Base-by-base conservation (phyloP, 2,888 invertebrate species). In the Cerastoderma edule region DNA sequence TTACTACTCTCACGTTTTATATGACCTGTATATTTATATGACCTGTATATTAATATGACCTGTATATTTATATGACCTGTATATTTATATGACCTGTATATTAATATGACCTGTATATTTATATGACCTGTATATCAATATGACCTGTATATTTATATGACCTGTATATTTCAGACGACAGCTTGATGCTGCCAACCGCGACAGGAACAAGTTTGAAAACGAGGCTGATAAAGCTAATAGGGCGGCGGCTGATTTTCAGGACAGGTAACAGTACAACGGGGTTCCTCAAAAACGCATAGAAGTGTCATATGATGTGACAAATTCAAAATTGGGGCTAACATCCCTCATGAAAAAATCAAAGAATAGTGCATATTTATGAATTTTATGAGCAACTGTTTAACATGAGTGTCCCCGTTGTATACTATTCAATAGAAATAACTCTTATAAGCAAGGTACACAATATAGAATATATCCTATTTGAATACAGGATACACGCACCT, bases 171-270 rank as follows among this genome's bases (percentile, higher is more conserved):
- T 8, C 67, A 80, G 80, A 44, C 53, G 65, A 32, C 64, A 76
- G 46, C 57, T 76, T 0, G 74, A 68, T 16, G 76, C 54, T 6
- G 71, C 71, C 6, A 76, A 80, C 53, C 46, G 69, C 27, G 68
- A 71, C 24, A 76, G 74, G 56, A 76, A 76, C 56, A 56, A 46
- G 19, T 57, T 57, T 5, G n/a, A 27, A 13, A 39, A 73, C 0
- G 76, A 80, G 27, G 53, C 53, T 4, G 80, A 76, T 16, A 76
- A 73, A 30, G 28, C 39, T 24, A 67, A 70, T 44, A 30, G 71
- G 44, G 27, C 30, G 8, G 73, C 74, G 1, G 35, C 54, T 8
- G 80, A 80, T 30, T 63, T 74, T 13, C 71, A 74, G 2, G 80
- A 80, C 68, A 73, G 71, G 80, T 80, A n/a, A 48, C 50, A 8